Evolutionary conservation across 2,113 vertebrate genomes (phyloP), one percentile per base, ranked within the genome.

Genomic region (Pseudolaguvia tuberculata): DNA sequence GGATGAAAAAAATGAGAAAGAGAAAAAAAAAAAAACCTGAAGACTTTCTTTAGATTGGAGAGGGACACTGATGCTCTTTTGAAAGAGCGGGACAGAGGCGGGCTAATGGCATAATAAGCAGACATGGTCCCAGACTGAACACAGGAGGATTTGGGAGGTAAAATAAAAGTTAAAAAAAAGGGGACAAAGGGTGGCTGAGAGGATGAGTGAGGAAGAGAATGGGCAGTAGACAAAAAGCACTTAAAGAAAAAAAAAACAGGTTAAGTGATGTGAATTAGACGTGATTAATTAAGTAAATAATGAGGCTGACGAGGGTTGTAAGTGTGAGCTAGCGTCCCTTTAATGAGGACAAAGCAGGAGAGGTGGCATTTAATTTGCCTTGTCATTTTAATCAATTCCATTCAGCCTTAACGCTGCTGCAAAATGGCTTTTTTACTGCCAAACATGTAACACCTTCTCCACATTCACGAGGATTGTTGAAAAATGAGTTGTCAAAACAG

Each of bases 61-160:
- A 91, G 90, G 89, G 90, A 91, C 88, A 87, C 84, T 87, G 85
- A 88, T 89, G 86, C 86, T 89, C 88, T 89, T 88, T 88, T 87
- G 31, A 73, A 71, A 85, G 86, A 90, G 82, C 82, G 83, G 84
- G 82, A 82, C 84, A 85, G 82, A 84, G 86, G 83, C 84, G 79
- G 86, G 86, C 89, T 91, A 90, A 92, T 91, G 90, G 90, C 89
- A 92, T 91, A 91, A 91, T 90, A 91, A 91, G 89, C 89, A 91
- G 90, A 89, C 85, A 80, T 83, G 84, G 87, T 88, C 87, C 85
- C 83, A 69, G 83, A 81, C 86, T 85, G 78, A 85, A 82, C 56
- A 76, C 27, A 8, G 76, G 68, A 80, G 57, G 77, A 70, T 87
- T 86, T 72, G n/a, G 47, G 39, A 45, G 61, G 73, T 23, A 57